Evolutionary conservation across 2,888 invertebrate genomes (phyloP).

Genomic region (Leuctra nigra): DNA sequence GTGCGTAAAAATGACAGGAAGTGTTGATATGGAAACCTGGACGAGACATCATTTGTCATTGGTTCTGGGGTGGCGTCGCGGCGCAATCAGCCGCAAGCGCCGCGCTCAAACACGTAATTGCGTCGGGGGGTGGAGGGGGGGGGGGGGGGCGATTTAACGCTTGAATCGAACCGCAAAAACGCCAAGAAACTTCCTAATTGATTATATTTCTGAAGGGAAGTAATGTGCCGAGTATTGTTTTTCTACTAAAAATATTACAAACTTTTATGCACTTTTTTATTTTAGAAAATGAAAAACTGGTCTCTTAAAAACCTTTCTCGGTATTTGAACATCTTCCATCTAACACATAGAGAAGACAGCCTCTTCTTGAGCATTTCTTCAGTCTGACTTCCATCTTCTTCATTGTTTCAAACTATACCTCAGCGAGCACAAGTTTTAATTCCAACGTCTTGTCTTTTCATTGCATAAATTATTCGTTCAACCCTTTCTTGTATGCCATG

Average conservation of each 20-base stretch:
- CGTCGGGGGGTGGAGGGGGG: neutral
- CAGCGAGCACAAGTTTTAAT: neutral
- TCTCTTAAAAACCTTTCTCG: too few species aligned
- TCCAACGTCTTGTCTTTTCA: constrained; percentile 9
- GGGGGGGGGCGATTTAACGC: constrained; percentile 2
- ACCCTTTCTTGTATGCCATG: constrained; percentile 3
- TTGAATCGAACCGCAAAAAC: neutral
- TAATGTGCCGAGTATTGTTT: too few species aligned
- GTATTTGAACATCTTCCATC: too few species aligned
- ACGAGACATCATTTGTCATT: constrained; percentile 3
- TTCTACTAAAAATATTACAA: too few species aligned
- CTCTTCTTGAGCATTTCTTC: too few species aligned
- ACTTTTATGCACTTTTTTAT: too few species aligned
- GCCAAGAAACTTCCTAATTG: neutral
- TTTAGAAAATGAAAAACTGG: too few species aligned
- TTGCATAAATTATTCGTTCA: constrained; percentile 6
- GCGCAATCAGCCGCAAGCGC: neutral
- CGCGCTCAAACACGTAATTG: neutral
- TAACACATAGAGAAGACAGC: too few species aligned
- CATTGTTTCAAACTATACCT: too few species aligned
- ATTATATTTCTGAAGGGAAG: too few species aligned
- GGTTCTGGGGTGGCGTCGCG: neutral
- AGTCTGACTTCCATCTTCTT: too few species aligned
- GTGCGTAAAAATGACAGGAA: constrained; percentile 3
- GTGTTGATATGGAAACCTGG: constrained; percentile 5